A percentile compares a stretch with the other conserved stretches of the same genome.
phyloP scores from a whole-genome alignment of 2,797 vertebrate species.

The Emys orbicularis region DNA sequence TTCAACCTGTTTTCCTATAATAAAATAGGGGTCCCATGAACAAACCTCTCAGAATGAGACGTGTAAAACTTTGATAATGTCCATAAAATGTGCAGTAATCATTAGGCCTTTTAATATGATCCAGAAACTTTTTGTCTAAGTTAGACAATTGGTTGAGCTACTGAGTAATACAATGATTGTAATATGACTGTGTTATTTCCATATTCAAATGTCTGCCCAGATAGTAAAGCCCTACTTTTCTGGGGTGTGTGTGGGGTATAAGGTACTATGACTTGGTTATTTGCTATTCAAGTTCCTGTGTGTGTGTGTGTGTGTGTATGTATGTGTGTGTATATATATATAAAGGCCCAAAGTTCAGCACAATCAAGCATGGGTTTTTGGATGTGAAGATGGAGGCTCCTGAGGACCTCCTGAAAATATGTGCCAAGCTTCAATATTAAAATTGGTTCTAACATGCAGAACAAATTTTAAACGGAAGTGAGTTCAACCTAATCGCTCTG shows the following conservation, averaged over 20 bases:
- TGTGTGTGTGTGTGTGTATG: too few relatives aligned
- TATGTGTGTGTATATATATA: too few relatives aligned
- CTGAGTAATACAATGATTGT: fast-evolving
- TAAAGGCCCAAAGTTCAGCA: not conserved
- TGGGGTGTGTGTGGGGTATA: not conserved
- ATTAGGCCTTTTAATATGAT: not conserved
- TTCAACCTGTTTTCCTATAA: not conserved
- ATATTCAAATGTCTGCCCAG: not conserved
- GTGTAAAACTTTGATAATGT: fast-evolving
- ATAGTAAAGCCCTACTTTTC: not conserved
- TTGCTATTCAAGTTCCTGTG: fast-evolving
- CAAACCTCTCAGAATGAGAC: not conserved
- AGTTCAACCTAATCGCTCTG: not conserved
- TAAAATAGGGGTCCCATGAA: not conserved
- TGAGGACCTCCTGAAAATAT: not conserved
- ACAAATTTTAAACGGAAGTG: fast-evolving
- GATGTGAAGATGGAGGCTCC: not conserved
- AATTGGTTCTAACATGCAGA: fast-evolving
- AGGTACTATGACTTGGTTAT: not conserved
- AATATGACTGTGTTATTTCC: not conserved
- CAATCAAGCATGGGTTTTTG: not conserved
- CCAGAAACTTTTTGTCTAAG: not conserved
- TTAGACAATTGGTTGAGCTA: not conserved
- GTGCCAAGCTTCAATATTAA: fast-evolving
- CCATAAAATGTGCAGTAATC: not conserved